phyloP scores from a whole-genome alignment of 2,888 invertebrate species.

The Nemotelus pantherinus region DNA sequence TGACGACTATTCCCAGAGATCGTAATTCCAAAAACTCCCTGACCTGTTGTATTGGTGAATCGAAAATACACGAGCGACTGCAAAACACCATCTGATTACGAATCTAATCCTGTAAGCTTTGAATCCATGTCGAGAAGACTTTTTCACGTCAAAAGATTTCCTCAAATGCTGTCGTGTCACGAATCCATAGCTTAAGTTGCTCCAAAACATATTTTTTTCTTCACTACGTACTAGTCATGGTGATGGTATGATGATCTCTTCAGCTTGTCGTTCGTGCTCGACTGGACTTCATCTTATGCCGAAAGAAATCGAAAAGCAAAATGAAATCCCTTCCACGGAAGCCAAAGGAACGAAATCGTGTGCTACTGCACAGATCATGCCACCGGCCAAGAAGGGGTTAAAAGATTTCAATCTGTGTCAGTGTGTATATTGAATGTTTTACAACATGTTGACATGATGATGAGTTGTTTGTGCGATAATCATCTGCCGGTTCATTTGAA shows the following conservation, averaged over 20 bases:
- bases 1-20: too few relatives aligned
- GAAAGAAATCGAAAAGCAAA: neutral
- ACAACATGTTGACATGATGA: slow-evolving; percentile 49
- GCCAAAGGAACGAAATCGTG: neutral
- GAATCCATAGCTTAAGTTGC: neutral
- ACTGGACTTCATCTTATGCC: neutral
- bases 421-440: slow-evolving; percentile 44
- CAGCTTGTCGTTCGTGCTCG: slow-evolving; percentile 1
- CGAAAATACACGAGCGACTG: neutral
- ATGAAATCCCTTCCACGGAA: neutral
- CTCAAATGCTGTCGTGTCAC: neutral
- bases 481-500: too few relatives aligned
- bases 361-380: neutral
- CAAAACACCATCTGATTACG: neutral
- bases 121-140: neutral
- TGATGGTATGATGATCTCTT: slow-evolving; percentile 12
- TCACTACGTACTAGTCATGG: slow-evolving; percentile 7
- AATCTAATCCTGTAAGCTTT: neutral
- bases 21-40: neutral
- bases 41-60: too few relatives aligned
- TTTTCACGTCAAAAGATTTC: neutral
- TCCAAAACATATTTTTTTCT: slow-evolving; percentile 10
- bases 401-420: slow-evolving; percentile 43
- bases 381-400: slow-evolving; percentile 14
- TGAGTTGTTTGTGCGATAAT: slow-evolving; percentile 16